Conservation (phyloP, 2,113 vertebrate species). For the Collichthys lucidus region DNA sequence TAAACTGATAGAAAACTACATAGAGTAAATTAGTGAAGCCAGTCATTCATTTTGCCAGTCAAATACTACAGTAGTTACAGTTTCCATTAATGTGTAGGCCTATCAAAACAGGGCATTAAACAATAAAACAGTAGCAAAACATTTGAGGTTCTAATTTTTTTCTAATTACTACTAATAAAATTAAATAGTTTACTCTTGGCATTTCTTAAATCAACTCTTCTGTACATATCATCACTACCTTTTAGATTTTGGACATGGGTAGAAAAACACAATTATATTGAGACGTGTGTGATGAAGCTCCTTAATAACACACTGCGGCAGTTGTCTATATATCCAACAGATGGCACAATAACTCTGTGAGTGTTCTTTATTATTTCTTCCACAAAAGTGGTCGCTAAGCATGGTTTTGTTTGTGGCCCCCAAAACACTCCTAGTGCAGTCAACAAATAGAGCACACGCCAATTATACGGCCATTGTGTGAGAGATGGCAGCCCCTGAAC, state of each 20-base stretch:
- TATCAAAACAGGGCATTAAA: neutral
- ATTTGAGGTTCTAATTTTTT: neutral
- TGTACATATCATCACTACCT: neutral
- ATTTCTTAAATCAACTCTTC: too few relatives aligned
- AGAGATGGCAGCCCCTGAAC: too few relatives aligned
- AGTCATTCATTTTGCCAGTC: neutral
- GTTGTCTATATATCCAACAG: conserved; percentile 60
- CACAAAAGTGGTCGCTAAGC: too few relatives aligned
- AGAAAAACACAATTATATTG: neutral
- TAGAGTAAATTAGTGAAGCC: too few relatives aligned
- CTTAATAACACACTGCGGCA: conserved; percentile 8
- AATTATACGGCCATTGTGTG: too few relatives aligned
- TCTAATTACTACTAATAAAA: neutral
- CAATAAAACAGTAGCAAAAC: neutral
- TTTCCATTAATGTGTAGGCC: neutral
- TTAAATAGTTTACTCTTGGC: too few relatives aligned
- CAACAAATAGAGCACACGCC: too few relatives aligned
- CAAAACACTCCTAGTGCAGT: too few relatives aligned
- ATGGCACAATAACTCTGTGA: conserved; percentile 54
- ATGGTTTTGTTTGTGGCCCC: too few relatives aligned
- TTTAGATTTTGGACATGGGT: neutral
- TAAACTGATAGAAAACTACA: too few relatives aligned
- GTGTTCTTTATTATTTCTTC: too few relatives aligned
- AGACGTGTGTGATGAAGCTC: neutral
- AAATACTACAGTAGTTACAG: neutral